Evolutionary conservation across 2,797 vertebrate species (phyloP).

Genomic region (Myotis daubentonii): DNA sequence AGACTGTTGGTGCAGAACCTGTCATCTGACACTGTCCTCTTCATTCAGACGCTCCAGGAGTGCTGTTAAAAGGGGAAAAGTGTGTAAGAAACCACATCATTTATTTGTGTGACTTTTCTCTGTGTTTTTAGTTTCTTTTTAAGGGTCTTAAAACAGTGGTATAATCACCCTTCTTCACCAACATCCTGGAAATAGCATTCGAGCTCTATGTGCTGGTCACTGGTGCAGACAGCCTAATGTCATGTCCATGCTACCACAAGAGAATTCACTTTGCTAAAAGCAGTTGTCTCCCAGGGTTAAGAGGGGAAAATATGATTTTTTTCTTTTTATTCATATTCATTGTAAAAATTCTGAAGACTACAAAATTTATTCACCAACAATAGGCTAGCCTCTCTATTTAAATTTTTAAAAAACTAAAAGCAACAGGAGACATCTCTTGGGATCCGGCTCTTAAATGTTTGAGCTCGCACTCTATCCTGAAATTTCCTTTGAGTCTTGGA

Average conservation of each 20-base stretch:
- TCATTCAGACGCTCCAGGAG: neutral
- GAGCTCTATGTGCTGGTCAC: slow-evolving; percentile 96
- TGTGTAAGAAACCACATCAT: neutral
- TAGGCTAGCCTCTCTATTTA: neutral
- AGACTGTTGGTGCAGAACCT: neutral
- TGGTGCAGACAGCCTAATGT: slow-evolving; percentile 95
- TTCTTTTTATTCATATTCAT: neutral
- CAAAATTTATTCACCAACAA: neutral
- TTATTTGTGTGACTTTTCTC: neutral
- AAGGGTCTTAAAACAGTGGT: slow-evolving; percentile 90
- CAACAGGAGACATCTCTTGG: neutral
- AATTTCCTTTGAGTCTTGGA: neutral
- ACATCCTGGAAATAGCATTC: slow-evolving; percentile 92
- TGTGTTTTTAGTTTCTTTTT: slow-evolving; percentile 29
- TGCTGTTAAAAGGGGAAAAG: neutral
- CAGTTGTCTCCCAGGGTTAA: neutral
- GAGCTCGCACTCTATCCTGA: neutral
- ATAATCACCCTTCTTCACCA: slow-evolving; percentile 90
- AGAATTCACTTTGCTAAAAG: neutral
- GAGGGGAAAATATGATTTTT: neutral
- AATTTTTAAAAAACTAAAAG: slow-evolving; percentile 2
- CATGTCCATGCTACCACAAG: slow-evolving; percentile 79
- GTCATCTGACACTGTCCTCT: neutral
- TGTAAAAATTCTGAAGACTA: neutral
- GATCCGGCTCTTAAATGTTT: neutral